Evolutionary conservation across 1,140 invertebrate genomes (phyloP).

Genomic region (Platyscapa corneri): DNA sequence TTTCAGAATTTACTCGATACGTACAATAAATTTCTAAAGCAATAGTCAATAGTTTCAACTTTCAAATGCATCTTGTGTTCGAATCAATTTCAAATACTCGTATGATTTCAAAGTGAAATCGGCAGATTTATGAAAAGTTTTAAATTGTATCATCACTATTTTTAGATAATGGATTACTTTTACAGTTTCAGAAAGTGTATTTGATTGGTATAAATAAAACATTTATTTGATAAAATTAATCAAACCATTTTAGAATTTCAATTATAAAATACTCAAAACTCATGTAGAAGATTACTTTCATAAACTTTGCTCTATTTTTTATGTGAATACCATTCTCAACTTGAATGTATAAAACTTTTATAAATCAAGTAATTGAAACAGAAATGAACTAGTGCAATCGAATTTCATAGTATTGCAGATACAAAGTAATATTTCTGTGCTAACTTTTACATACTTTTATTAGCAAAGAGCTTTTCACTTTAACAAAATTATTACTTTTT

Average conservation of each 20-base stretch:
- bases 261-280: background rate
- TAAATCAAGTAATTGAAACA: too few species aligned
- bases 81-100: background rate
- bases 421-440: background rate
- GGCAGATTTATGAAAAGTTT: background rate
- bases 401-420: too few species aligned
- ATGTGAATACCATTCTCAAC: background rate
- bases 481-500: too few species aligned
- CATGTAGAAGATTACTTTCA: background rate
- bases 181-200: background rate
- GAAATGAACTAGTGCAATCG: too few species aligned
- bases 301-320: background rate
- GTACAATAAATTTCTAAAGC: background rate
- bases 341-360: background rate
- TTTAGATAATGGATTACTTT: background rate
- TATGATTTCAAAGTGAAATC: background rate
- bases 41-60: background rate
- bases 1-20: conserved; percentile 1
- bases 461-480: too few species aligned
- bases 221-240: background rate
- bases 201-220: background rate
- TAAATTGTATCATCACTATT: background rate
- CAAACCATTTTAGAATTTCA: background rate
- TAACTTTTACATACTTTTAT: too few species aligned
- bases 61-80: background rate